Conservation (phyloP, 2,797 vertebrate genomes). For the Ciconia nigra region DNA sequence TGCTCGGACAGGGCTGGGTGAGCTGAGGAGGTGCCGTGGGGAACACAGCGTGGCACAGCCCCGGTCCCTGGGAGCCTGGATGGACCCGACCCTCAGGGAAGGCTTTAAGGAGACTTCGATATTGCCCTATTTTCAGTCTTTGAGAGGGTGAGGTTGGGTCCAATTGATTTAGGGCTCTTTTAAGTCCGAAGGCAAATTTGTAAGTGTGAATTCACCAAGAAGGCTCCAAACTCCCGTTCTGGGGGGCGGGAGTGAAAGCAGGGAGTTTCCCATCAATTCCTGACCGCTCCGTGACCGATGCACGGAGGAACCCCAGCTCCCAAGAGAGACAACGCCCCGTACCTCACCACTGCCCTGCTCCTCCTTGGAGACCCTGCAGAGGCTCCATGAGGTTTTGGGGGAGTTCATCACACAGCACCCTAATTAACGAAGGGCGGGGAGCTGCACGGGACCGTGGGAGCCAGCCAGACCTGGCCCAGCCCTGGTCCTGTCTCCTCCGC, state of each 20-base stretch:
- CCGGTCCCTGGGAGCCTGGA: fast-evolving
- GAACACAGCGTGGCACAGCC: background rate
- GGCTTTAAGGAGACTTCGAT: background rate
- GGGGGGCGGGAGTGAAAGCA: background rate
- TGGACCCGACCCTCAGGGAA: background rate
- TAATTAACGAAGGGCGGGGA: background rate
- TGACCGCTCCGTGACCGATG: fast-evolving
- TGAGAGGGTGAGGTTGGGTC: fast-evolving
- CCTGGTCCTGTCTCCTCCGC: fast-evolving
- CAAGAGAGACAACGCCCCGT: fast-evolving
- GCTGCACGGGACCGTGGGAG: background rate
- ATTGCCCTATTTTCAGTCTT: background rate
- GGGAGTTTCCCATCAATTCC: background rate
- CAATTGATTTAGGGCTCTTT: background rate
- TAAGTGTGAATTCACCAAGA: fast-evolving
- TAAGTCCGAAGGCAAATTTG: background rate
- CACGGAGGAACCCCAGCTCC: background rate
- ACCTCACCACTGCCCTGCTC: fast-evolving
- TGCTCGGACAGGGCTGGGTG: background rate
- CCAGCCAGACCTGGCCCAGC: background rate
- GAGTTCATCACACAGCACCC: fast-evolving
- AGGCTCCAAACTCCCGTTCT: background rate
- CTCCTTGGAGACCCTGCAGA: background rate
- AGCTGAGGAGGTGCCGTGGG: background rate
- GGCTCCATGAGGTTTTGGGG: fast-evolving